Conservation (phyloP, 2,888 invertebrate species). For the Meloe dianella region DNA sequence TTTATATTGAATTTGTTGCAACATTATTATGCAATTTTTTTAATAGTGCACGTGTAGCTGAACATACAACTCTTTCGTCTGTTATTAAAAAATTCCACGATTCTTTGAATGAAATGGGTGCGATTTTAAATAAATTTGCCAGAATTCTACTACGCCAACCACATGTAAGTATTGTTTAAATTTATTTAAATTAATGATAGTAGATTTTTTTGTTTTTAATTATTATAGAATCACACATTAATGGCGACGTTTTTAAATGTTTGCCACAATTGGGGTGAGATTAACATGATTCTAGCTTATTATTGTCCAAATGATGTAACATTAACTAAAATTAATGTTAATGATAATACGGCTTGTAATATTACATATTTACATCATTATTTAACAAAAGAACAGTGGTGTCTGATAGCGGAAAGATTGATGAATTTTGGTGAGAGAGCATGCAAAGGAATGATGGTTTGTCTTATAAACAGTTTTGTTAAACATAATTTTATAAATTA, state of each 20-base stretch:
- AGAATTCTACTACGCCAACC: conserved; percentile 49
- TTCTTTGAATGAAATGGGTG: conserved; percentile 47
- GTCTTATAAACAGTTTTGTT: too few species aligned
- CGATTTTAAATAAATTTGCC: conserved; percentile 50
- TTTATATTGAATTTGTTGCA: conserved; percentile 50
- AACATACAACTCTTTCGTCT: conserved; percentile 48
- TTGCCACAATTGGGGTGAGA: conserved; percentile 55
- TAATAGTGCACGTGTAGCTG: conserved; percentile 51
- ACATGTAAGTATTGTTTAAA: conserved; percentile 50
- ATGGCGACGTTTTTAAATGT: conserved; percentile 54
- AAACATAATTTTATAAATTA: conserved; percentile 2
- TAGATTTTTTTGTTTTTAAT: conserved; percentile 19
- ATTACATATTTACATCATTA: conserved; percentile 55
- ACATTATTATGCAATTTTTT: conserved; percentile 48
- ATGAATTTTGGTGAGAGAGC: conserved; percentile 56
- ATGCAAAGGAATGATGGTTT: conserved; percentile 49
- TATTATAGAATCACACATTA: conserved; percentile 52
- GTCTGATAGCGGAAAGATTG: conserved; percentile 54
- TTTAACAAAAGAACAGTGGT: conserved; percentile 54
- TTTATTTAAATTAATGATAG: too few species aligned
- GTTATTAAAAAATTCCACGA: conserved; percentile 51
- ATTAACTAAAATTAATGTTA: conserved; percentile 40
- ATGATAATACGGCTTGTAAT: conserved; percentile 48
- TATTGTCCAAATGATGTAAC: conserved; percentile 47
- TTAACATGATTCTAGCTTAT: conserved; percentile 49